Evolutionary conservation across 2,888 invertebrate genomes (phyloP).

Genomic region (Podabrus alpinus): DNA sequence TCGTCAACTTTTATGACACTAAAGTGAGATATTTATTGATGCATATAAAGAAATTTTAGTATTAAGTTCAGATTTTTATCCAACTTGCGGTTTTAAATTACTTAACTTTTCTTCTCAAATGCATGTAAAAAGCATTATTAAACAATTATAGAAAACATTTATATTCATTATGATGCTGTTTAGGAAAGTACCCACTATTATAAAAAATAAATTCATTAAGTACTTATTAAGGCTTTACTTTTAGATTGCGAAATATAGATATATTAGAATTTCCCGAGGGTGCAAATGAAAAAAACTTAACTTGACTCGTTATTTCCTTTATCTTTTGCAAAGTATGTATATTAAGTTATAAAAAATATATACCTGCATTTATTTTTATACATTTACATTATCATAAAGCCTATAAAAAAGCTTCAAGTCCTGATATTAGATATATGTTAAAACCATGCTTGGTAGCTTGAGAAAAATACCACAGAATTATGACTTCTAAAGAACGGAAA

Average conservation of each 20-base stretch:
- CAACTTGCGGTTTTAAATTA: conserved; percentile 32
- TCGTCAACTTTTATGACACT: conserved; percentile 47
- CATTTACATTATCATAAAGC: conserved; percentile 19
- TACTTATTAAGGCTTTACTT: not conserved
- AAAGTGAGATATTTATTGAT: conserved; percentile 47
- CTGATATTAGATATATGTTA: not conserved
- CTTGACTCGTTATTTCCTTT: not conserved
- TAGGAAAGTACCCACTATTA: not conserved
- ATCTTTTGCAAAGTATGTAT: not conserved
- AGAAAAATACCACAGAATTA: conserved; percentile 30
- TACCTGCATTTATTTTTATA: conserved; percentile 12
- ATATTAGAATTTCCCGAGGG: not conserved
- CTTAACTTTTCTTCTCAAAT: conserved; percentile 10
- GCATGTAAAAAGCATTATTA: not conserved
- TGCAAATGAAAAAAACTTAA: not conserved
- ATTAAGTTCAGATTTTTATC: conserved; percentile 41
- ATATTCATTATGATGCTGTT: not conserved
- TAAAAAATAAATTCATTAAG: not conserved
- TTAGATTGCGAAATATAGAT: not conserved
- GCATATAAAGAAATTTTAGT: conserved; percentile 44
- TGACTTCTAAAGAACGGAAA: conserved; percentile 30
- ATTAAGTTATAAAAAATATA: conserved; percentile 6
- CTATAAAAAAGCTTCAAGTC: conserved; percentile 1
- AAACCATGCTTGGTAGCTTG: not conserved
- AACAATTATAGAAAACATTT: not conserved